Evolutionary conservation across 1,140 invertebrate genomes (phyloP).

Genomic region (Hydropsyche tenuis): DNA sequence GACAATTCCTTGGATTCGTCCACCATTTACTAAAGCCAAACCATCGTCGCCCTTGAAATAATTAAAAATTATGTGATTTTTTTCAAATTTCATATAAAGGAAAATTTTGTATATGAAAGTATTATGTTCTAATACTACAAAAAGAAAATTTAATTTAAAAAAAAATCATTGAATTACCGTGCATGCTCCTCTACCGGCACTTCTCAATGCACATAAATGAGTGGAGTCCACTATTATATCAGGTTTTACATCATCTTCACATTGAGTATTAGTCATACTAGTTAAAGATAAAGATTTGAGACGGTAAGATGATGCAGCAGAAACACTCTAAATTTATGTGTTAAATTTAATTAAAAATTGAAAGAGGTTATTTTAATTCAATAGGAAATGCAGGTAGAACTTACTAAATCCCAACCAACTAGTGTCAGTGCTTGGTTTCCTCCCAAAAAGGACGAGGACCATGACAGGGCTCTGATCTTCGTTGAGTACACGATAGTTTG

Average conservation of each 20-base stretch:
- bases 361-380: too few relatives aligned
- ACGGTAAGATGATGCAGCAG: neutral
- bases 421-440: neutral
- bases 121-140: too few relatives aligned
- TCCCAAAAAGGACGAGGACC: neutral
- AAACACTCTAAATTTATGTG: neutral
- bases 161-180: too few relatives aligned
- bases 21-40: neutral
- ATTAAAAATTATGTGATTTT: neutral
- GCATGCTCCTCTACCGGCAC: too few relatives aligned
- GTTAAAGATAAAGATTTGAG: neutral
- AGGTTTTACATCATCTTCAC: neutral
- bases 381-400: neutral
- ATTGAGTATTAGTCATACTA: neutral
- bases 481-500: conserved; percentile 3
- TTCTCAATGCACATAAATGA: too few relatives aligned
- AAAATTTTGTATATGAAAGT: too few relatives aligned
- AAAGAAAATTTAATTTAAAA: too few relatives aligned
- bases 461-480: neutral
- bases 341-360: too few relatives aligned
- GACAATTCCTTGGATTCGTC: neutral
- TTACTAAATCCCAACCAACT: neutral
- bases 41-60: neutral
- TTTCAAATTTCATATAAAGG: too few relatives aligned
- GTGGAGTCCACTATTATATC: too few relatives aligned